These are phyloP conservation scores for Pseudomyrmex pallidus DNA, from an alignment of 1,140 invertebrate species.

Conservation along the genomic window DNA sequence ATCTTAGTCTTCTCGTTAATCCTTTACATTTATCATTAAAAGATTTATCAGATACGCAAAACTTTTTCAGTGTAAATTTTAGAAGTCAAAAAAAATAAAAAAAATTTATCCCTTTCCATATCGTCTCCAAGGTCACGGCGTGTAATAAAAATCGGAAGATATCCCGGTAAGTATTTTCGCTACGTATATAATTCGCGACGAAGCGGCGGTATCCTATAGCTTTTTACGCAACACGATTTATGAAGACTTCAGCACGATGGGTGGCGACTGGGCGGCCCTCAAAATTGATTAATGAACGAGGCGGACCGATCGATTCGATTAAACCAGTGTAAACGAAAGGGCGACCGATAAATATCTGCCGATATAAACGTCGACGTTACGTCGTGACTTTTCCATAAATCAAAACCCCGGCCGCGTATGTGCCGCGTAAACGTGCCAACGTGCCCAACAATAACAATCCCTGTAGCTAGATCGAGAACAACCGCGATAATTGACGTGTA, in stretches of 20 bases:
- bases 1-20: too few species aligned
- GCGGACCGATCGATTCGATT: conserved; percentile 72
- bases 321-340: conserved; percentile 76
- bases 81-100: not conserved
- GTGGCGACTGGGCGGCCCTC: conserved; percentile 65
- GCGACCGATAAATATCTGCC: conserved; percentile 75
- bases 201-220: not conserved
- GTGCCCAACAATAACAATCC: conserved; percentile 58
- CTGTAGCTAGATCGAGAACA: conserved; percentile 50
- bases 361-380: conserved; percentile 74
- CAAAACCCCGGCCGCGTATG: conserved; percentile 46
- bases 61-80: too few species aligned
- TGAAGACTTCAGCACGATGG: conserved; percentile 69
- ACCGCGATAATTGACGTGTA: conserved; percentile 56
- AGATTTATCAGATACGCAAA: too few species aligned
- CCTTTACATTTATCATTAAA: too few species aligned
- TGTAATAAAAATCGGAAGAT: conserved; percentile 16
- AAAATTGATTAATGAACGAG: conserved; percentile 75
- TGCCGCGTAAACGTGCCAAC: conserved; percentile 61
- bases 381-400: conserved; percentile 70
- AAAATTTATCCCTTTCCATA: not conserved
- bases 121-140: not conserved
- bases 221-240: conserved; percentile 66
- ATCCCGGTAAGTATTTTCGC: not conserved
- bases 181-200: conserved; percentile 29